Evolutionary conservation across 2,888 invertebrate genomes (phyloP).

Genomic region (Sesia apiformis): DNA sequence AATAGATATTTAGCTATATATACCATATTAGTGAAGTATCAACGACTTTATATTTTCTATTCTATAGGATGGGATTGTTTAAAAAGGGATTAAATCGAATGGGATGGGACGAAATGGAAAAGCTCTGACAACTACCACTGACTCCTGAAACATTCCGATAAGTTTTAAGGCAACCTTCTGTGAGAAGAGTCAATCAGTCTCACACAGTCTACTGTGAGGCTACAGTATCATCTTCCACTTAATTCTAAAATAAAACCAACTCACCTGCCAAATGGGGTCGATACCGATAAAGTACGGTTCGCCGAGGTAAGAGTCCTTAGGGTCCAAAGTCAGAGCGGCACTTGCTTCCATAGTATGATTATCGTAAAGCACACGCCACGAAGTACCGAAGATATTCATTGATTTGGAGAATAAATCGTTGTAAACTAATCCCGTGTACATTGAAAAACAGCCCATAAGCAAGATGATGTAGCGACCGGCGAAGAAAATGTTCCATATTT

Average conservation of each 20-base stretch:
- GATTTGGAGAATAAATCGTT: slow-evolving; percentile 98
- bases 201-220: too few species aligned
- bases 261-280: slow-evolving; percentile 84
- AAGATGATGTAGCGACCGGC: slow-evolving; percentile 98
- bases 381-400: slow-evolving; percentile 93
- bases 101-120: too few species aligned
- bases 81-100: too few species aligned
- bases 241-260: neutral
- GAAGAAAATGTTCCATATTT: slow-evolving; percentile 99
- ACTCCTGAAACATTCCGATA: too few species aligned
- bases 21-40: too few species aligned
- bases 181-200: too few species aligned
- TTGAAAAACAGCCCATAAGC: slow-evolving; percentile 97
- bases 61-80: too few species aligned
- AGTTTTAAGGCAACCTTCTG: too few species aligned
- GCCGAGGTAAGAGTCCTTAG: slow-evolving; percentile 70
- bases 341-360: slow-evolving; percentile 60
- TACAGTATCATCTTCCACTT: too few species aligned
- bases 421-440: slow-evolving; percentile 98
- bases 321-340: slow-evolving; percentile 77
- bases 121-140: neutral
- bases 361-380: slow-evolving; percentile 81
- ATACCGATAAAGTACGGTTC: slow-evolving; percentile 92
- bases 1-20: too few species aligned
- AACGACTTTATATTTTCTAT: too few species aligned